phyloP scores from a whole-genome alignment of 2,113 vertebrate species.

The Channa maculata region DNA sequence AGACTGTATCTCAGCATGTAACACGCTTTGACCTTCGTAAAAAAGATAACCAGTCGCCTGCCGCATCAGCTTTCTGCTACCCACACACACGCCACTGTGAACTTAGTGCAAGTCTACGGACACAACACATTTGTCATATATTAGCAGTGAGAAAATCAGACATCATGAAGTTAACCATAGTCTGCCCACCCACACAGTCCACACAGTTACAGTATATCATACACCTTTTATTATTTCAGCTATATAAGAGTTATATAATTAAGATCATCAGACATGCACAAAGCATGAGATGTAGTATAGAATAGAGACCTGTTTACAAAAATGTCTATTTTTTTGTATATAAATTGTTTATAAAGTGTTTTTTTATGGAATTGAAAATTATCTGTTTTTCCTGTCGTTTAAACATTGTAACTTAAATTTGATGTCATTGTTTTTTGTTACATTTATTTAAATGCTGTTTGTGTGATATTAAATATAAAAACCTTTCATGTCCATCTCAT shows the following conservation, averaged over 20 bases:
- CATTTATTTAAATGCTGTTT: too few relatives aligned
- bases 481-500: too few relatives aligned
- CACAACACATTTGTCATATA: slow-evolving; percentile 13
- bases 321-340: too few relatives aligned
- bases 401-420: too few relatives aligned
- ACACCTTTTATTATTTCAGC: background rate
- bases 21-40: slow-evolving; percentile 11
- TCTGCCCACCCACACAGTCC: background rate
- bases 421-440: too few relatives aligned
- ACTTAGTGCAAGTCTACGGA: background rate
- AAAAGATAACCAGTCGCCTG: slow-evolving; percentile 27
- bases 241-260: background rate
- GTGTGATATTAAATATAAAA: too few relatives aligned
- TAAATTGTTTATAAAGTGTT: too few relatives aligned
- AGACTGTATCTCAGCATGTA: background rate
- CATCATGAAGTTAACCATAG: slow-evolving; percentile 9
- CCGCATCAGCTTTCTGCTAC: slow-evolving; percentile 27
- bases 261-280: slow-evolving; percentile 8
- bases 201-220: slow-evolving; percentile 6
- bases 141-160: background rate
- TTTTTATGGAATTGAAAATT: too few relatives aligned
- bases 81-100: slow-evolving; percentile 3
- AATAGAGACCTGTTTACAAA: too few relatives aligned
- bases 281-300: too few relatives aligned
- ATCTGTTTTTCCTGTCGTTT: too few relatives aligned